Evolutionary conservation across 2,113 vertebrate genomes (phyloP), one percentile per base, ranked within the genome.

Genomic region (Alethe diademata): DNA sequence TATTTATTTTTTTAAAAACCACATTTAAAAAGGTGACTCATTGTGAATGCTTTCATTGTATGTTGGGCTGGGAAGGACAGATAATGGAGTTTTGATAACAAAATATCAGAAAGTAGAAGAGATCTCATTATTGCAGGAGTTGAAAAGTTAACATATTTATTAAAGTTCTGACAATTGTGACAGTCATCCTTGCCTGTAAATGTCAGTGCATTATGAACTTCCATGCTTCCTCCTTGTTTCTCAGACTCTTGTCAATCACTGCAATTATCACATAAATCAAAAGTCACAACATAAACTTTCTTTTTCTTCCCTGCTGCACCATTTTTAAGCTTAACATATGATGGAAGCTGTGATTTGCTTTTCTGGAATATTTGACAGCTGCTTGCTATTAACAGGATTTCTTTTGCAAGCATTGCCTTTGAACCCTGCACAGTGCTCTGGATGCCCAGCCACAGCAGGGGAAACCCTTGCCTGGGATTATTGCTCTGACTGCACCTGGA

Each of bases 181-280:
- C 64, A 94, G 90, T 78, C 66, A 73, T 95, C 38, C 74, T 78
- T 1, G 29, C 81, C 84, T 80, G 43, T 65, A 87, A 72, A 92
- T 96, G 95, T 96, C 89, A 96, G 71, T 71, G 36, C 31, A 47
- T 82, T 75, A 83, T 90, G 89, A 95, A 96, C 88, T 74, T 87
- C 24, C 48, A 40, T 8, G 53, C 14, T 92, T 81, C 42, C 64
- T 95, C 31, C 93, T 65, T 70, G 31, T 88, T 91, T 86, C 62
- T 93, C 86, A 83, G 67, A 70, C 72, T 95, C 70, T 23, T 95
- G 92, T 91, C 89, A 87, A 26, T 81, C 82, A 88, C 56, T 88
- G 57, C 82, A 95, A 94, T 95, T 96, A 97, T 88, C 81, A 51
- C 33, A 23, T 69, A 91, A 92, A 93, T 67, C 70, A 91, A 20